Conservation (phyloP, 2,888 invertebrate genomes). For the Amiota mariae region DNA sequence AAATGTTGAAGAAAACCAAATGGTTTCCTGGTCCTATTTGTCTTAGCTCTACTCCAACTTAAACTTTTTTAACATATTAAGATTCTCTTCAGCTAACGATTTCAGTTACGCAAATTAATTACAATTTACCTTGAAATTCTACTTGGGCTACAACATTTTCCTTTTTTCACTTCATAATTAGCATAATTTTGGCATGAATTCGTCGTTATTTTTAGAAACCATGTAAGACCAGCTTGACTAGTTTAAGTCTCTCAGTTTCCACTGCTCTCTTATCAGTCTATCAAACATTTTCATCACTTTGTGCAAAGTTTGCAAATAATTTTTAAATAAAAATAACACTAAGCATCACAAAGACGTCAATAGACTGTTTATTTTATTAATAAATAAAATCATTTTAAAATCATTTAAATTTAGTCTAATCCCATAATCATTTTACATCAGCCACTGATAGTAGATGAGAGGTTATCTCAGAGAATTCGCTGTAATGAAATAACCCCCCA, state of each 20-base stretch:
- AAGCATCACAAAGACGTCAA: constrained; percentile 5
- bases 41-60: no score
- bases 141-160: no score
- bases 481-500: constrained; percentile 15
- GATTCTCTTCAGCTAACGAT: background rate
- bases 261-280: background rate
- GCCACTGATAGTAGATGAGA: background rate
- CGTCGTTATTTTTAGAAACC: background rate
- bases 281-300: background rate
- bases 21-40: no score
- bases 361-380: constrained; percentile 1
- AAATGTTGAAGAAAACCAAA: no score
- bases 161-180: no score
- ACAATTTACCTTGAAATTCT: no score
- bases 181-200: no score
- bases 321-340: background rate
- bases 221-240: constrained; percentile 11
- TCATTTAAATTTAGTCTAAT: background rate
- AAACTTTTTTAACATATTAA: no score
- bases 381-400: background rate
- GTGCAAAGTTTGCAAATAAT: constrained; percentile 10
- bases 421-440: background rate
- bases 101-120: background rate
- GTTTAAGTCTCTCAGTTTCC: background rate
- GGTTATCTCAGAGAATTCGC: background rate